A percentile compares a stretch with the other conserved stretches of the same genome.
phyloP scores from a whole-genome alignment of 2,113 vertebrate species.

The Chloropsis hardwickii region DNA sequence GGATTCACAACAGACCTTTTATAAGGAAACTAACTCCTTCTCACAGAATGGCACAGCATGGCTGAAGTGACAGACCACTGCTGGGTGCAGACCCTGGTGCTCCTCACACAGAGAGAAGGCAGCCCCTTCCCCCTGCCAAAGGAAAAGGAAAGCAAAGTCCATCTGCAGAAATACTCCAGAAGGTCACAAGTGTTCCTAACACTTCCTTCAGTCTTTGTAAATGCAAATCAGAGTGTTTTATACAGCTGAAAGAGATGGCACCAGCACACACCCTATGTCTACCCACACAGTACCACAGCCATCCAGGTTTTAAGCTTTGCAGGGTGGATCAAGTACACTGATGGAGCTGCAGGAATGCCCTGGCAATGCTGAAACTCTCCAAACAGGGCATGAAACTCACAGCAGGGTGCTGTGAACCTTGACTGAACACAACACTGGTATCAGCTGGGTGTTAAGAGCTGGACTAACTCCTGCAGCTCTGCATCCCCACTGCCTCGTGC shows the following conservation, averaged over 20 bases:
- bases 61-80: not conserved
- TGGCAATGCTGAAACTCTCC: not conserved
- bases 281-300: not conserved
- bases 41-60: not conserved
- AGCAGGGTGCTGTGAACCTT: not conserved
- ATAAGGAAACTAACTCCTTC: not conserved
- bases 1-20: not conserved
- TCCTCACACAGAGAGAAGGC: not conserved
- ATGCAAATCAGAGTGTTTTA: not conserved
- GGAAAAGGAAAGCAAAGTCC: not conserved
- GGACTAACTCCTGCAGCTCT: not conserved
- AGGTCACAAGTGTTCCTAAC: not conserved
- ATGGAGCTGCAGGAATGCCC: not conserved
- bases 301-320: not conserved
- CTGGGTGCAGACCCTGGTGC: not conserved
- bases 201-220: not conserved
- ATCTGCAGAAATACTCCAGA: not conserved
- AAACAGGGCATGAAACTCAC: fast-evolving
- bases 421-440: not conserved
- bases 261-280: fast-evolving
- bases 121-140: not conserved
- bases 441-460: not conserved
- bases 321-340: fast-evolving
- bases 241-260: not conserved
- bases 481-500: not conserved